phyloP scores from a whole-genome alignment of 1,140 invertebrate genomes.

The Sminthurinus signatus region DNA sequence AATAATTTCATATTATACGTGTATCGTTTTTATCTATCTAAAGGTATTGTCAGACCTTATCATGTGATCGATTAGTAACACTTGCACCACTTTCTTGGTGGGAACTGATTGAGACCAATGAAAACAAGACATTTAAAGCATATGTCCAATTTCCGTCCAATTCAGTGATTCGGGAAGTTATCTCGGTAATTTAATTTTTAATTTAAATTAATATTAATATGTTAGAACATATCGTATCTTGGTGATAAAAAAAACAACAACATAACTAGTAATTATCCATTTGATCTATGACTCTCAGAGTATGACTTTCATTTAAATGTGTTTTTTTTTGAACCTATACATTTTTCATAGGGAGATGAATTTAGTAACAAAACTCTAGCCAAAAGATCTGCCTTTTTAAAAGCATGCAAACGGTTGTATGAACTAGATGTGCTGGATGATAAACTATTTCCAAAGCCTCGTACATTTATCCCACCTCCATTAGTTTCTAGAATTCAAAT shows the following conservation, averaged over 20 bases:
- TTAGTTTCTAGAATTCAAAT: background rate
- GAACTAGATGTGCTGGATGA: conserved; percentile 1
- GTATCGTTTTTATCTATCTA: too few relatives aligned
- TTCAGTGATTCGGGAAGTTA: conserved; percentile 10
- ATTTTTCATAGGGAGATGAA: conserved; percentile 8
- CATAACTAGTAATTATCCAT: too few relatives aligned
- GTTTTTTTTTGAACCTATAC: too few relatives aligned
- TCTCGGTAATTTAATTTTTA: background rate
- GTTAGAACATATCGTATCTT: background rate
- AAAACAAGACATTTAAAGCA: background rate
- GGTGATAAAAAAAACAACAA: too few relatives aligned
- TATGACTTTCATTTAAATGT: too few relatives aligned
- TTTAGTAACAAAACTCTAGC: conserved; percentile 3
- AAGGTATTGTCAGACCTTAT: conserved; percentile 20
- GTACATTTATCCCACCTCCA: background rate
- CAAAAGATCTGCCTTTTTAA: conserved; percentile 18
- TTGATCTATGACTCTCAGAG: too few relatives aligned
- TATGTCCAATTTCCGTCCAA: conserved; percentile 16
- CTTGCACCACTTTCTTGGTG: conserved; percentile 17
- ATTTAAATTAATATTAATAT: too few relatives aligned
- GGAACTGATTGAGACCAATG: background rate
- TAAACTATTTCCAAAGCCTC: conserved; percentile 9
- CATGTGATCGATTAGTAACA: conserved; percentile 12
- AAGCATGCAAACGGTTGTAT: conserved; percentile 16
- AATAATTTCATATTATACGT: background rate